Percentiles rank a stretch among this genome's conserved stretches.
Conservation (phyloP, 2,113 vertebrate species). For the Lucifuga dentata region DNA sequence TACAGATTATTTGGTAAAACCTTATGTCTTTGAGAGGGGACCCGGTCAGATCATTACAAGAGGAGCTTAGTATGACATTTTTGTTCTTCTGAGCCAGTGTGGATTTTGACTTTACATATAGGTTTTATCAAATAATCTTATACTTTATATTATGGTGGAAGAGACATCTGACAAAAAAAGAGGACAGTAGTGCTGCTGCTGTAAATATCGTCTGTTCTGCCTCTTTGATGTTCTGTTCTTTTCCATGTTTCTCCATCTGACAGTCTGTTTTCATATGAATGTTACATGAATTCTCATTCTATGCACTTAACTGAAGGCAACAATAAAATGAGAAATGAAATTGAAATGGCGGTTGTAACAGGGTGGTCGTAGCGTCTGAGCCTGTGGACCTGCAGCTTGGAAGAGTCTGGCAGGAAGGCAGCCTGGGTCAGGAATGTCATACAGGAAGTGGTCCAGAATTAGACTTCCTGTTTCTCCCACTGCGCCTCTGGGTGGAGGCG, state of each 20-base stretch:
- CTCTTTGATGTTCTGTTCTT: slow-evolving; percentile 3
- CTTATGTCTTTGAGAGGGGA: too few relatives aligned
- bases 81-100: too few relatives aligned
- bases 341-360: slow-evolving; percentile 18
- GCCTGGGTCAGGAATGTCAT: slow-evolving; percentile 84
- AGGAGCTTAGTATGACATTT: too few relatives aligned
- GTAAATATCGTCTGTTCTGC: slow-evolving; percentile 27
- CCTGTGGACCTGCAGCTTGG: slow-evolving; percentile 17
- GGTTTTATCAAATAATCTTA: too few relatives aligned
- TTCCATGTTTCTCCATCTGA: slow-evolving; percentile 24
- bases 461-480: slow-evolving; percentile 81
- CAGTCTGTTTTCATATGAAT: slow-evolving; percentile 37
- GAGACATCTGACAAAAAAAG: neutral
- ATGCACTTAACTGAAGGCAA: slow-evolving; percentile 42
- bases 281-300: slow-evolving; percentile 43
- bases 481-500: slow-evolving; percentile 63
- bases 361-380: too few relatives aligned
- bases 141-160: neutral
- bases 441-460: slow-evolving; percentile 85
- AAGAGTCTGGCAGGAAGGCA: slow-evolving; percentile 75
- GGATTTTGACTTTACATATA: too few relatives aligned
- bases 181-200: slow-evolving; percentile 11
- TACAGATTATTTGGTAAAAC: neutral
- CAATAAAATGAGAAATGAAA: slow-evolving; percentile 46
- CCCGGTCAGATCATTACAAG: too few relatives aligned